A percentile compares a stretch with the other conserved stretches of the same genome.
phyloP scores from a whole-genome alignment of 2,797 vertebrate species.

The Catamblyrhynchus diadema region DNA sequence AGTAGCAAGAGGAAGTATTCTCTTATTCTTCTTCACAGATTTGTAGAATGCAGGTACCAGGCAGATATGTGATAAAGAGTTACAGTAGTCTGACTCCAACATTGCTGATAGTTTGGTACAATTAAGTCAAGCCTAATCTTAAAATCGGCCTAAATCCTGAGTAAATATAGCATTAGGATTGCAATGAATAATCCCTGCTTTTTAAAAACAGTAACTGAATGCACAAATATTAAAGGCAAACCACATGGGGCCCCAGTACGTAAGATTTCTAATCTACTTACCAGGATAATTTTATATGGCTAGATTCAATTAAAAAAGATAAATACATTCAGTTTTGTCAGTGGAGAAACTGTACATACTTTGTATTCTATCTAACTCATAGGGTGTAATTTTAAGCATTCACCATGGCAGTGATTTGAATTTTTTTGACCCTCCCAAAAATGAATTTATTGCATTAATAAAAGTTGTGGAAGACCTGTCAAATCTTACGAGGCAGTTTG shows the following conservation, averaged over 20 bases:
- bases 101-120: slow-evolving; percentile 54
- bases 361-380: background rate
- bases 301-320: slow-evolving; percentile 72
- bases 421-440: background rate
- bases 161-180: slow-evolving; percentile 65
- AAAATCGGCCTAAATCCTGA: slow-evolving; percentile 69
- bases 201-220: slow-evolving; percentile 62
- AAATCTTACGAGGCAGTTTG: background rate
- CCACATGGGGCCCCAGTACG: slow-evolving; percentile 2
- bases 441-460: slow-evolving; percentile 21
- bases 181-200: slow-evolving; percentile 56
- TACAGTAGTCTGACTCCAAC: slow-evolving; percentile 42
- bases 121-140: slow-evolving; percentile 68
- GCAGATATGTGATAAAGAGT: slow-evolving; percentile 52
- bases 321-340: slow-evolving; percentile 53
- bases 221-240: slow-evolving; percentile 51
- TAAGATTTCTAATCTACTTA: slow-evolving; percentile 75
- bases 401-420: slow-evolving; percentile 1
- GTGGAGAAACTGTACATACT: slow-evolving; percentile 47
- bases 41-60: background rate
- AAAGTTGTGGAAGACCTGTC: background rate
- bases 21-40: background rate
- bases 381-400: slow-evolving; percentile 30
- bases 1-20: background rate
- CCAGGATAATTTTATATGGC: slow-evolving; percentile 54